Evolutionary conservation across 2,797 vertebrate genomes (phyloP), one percentile per base, ranked within the genome.

Genomic region (Hydrophis major): DNA sequence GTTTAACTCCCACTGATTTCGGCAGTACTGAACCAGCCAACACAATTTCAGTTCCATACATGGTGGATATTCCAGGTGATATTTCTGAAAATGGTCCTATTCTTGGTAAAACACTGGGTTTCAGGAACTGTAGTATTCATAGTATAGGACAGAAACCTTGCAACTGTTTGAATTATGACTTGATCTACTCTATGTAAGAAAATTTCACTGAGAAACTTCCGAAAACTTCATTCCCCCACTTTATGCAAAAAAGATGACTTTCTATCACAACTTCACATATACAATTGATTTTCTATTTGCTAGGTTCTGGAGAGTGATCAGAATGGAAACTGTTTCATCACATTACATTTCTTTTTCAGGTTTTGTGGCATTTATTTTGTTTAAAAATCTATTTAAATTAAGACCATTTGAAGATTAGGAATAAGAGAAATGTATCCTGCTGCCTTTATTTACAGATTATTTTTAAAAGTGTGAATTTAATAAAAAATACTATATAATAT

Each of bases 361-460:
- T 47, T 95, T 94, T 78, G 94, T 94, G 20, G 0, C 90, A 69
- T 87, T 91, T 92, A 93, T 86, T 93, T 93, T 93, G 93, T 86
- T 95, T 37, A 88, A 47, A 91, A 53, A 87, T 91, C 61, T 27
- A 83, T 94, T n/a, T 83, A 95, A 93, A 91, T 37, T 95, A 61
- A 42, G 69, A 1, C 7, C 60, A 57, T n/a, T 78, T 60, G 16
- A 37, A 66, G 47, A 57, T 53, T 55, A 25, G 91, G 28, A 90
- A 93, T 96, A 92, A 69, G 90, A 57, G 74, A 92, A 93, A 94
- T 91, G 61, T 63, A 93, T 27, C 0, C 92, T 83, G 59, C 93
- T 18, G 28, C 78, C 93, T 91, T 42, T 55, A 92, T 95, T 97
- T 96, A 1, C 50, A 11, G 59, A 14, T 61, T 94, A 28, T 93